phyloP scores from a whole-genome alignment of 1,140 invertebrate genomes.

The Dendroctonus valens region DNA sequence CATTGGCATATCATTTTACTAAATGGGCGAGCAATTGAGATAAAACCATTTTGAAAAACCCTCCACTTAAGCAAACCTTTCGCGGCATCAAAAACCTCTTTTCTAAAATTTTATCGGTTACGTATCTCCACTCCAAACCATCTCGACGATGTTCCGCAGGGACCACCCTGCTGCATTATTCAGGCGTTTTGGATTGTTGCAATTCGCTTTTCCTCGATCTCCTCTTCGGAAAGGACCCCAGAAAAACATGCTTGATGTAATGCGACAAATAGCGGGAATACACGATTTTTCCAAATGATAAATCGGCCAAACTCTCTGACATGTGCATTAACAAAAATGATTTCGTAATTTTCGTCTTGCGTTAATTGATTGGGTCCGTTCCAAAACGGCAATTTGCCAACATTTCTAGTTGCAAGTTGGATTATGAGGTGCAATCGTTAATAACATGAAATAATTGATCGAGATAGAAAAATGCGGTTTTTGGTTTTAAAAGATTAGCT shows the following conservation, averaged over 20 bases:
- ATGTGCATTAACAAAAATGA: too few species aligned
- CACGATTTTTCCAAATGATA: slow-evolving; percentile 10
- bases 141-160: slow-evolving; percentile 24
- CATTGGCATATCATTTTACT: slow-evolving; percentile 7
- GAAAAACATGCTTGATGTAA: slow-evolving; percentile 17
- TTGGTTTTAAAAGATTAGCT: too few species aligned
- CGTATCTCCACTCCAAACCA: slow-evolving; percentile 28
- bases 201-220: slow-evolving; percentile 24
- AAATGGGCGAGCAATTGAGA: slow-evolving; percentile 14
- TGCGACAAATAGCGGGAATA: slow-evolving; percentile 22
- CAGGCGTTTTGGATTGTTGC: slow-evolving; percentile 25
- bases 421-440: too few species aligned
- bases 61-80: slow-evolving; percentile 25
- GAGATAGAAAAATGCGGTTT: too few species aligned
- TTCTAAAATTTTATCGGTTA: slow-evolving; percentile 28
- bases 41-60: slow-evolving; percentile 14
- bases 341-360: too few species aligned
- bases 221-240: slow-evolving; percentile 1
- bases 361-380: too few species aligned
- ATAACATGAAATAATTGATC: too few species aligned
- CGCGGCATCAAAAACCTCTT: slow-evolving; percentile 20
- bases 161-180: slow-evolving; percentile 25
- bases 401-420: too few species aligned
- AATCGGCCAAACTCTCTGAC: background rate
- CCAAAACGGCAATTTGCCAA: too few species aligned